Conservation (phyloP, 2,797 vertebrate species). For the Chrysolophus pictus region DNA sequence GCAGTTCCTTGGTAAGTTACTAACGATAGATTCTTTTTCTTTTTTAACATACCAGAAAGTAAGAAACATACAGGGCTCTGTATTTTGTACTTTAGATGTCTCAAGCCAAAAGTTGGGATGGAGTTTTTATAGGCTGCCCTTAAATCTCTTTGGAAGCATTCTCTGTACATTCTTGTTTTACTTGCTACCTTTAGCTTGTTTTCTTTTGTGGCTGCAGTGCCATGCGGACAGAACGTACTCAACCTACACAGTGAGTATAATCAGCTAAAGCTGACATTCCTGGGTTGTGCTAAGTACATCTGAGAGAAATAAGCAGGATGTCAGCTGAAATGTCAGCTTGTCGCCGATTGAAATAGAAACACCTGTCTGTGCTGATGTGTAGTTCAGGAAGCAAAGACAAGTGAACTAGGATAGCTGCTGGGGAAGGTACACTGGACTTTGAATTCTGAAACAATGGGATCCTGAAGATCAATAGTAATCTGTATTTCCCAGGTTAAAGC, state of each 20-base stretch:
- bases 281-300: background rate
- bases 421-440: background rate
- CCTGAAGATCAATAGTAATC: background rate
- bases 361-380: background rate
- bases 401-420: background rate
- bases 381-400: background rate
- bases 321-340: background rate
- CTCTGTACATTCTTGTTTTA: background rate
- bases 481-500: background rate
- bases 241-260: background rate
- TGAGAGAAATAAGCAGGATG: background rate
- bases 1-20: background rate
- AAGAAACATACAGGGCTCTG: background rate
- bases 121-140: background rate
- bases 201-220: background rate
- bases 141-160: background rate
- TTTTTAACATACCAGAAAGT: background rate
- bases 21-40: background rate
- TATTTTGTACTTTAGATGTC: background rate
- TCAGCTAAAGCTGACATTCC: background rate
- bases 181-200: background rate
- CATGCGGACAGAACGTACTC: background rate
- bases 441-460: background rate
- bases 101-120: background rate
- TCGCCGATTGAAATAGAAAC: background rate